A percentile compares a stretch with the other conserved stretches of the same genome.
Evolutionary conservation across 2,797 vertebrate genomes (phyloP).

Genomic region (Kryptolebias ocellatus): DNA sequence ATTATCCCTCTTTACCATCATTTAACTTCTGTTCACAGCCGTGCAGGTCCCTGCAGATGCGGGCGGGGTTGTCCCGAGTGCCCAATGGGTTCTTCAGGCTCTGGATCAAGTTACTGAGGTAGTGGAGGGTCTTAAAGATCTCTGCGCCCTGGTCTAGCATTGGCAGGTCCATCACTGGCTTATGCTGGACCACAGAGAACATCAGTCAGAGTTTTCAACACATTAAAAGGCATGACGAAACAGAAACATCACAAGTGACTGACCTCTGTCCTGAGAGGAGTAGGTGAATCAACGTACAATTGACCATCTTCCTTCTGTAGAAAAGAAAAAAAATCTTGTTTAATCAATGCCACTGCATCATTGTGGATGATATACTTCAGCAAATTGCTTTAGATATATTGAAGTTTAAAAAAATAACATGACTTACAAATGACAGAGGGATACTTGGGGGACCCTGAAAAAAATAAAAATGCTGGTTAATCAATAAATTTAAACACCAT

Average conservation of each 20-base stretch:
- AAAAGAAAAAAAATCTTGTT: slow-evolving; percentile 11
- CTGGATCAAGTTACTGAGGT: slow-evolving; percentile 98
- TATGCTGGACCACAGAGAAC: slow-evolving; percentile 72
- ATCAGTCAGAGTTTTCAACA: neutral
- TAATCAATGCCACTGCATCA: neutral
- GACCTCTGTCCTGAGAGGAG: slow-evolving; percentile 86
- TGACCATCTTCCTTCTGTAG: slow-evolving; percentile 87
- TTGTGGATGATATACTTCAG: slow-evolving; percentile 1
- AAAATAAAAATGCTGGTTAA: slow-evolving; percentile 35
- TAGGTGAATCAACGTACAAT: slow-evolving; percentile 79
- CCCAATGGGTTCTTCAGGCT: slow-evolving; percentile 98
- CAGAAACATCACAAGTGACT: slow-evolving; percentile 13
- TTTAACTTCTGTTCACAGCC: slow-evolving; percentile 95
- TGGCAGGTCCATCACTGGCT: slow-evolving; percentile 85
- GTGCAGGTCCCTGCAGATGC: slow-evolving; percentile 96
- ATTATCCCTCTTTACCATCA: slow-evolving; percentile 82
- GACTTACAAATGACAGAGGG: slow-evolving; percentile 88
- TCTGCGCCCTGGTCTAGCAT: slow-evolving; percentile 93
- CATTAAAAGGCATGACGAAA: neutral
- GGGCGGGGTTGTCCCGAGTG: slow-evolving; percentile 92
- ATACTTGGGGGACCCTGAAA: slow-evolving; percentile 86
- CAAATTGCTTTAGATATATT: neutral
- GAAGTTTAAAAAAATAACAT: slow-evolving; percentile 20
- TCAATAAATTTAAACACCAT: slow-evolving; percentile 8
- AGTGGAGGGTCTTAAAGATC: slow-evolving; percentile 98